Conservation (phyloP, 1,140 invertebrate genomes). For the Drosophila eugracilis region DNA sequence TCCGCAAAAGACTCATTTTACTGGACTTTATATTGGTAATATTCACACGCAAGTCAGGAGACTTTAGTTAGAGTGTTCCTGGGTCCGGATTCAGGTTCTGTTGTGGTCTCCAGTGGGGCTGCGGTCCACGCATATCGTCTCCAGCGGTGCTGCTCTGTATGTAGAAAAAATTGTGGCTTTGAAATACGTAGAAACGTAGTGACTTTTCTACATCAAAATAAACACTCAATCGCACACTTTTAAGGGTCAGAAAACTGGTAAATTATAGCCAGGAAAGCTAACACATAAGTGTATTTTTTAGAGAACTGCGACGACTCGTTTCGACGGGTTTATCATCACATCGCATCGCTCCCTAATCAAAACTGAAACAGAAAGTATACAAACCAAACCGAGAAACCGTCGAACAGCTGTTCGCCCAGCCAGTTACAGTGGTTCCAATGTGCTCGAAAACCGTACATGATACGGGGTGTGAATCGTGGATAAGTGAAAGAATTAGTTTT, state of each 20-base stretch:
- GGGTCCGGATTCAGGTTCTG: neutral
- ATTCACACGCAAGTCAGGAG: neutral
- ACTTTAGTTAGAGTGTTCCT: neutral
- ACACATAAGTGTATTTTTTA: constrained; percentile 5
- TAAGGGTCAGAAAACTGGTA: neutral
- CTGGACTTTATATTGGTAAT: neutral
- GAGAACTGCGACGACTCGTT: constrained; percentile 49
- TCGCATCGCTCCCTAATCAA: constrained; percentile 70
- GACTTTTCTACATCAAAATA: neutral
- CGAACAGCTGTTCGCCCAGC: constrained; percentile 66
- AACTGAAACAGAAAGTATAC: constrained; percentile 78
- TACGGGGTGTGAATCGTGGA: neutral
- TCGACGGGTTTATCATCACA: constrained; percentile 70
- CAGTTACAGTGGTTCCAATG: constrained; percentile 35
- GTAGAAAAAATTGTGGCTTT: neutral
- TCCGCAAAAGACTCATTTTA: constrained; percentile 48
- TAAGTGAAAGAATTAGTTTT: too few species aligned
- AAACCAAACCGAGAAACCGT: constrained; percentile 62
- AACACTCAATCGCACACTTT: constrained; percentile 6
- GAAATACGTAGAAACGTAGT: constrained; percentile 1
- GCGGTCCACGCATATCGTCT: constrained; percentile 27
- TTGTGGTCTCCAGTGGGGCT: constrained; percentile 17
- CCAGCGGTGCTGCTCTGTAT: constrained; percentile 1
- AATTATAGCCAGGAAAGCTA: constrained; percentile 5
- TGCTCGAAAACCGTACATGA: neutral